Conservation (phyloP, 2,113 vertebrate genomes). For the Apodemus sylvaticus region DNA sequence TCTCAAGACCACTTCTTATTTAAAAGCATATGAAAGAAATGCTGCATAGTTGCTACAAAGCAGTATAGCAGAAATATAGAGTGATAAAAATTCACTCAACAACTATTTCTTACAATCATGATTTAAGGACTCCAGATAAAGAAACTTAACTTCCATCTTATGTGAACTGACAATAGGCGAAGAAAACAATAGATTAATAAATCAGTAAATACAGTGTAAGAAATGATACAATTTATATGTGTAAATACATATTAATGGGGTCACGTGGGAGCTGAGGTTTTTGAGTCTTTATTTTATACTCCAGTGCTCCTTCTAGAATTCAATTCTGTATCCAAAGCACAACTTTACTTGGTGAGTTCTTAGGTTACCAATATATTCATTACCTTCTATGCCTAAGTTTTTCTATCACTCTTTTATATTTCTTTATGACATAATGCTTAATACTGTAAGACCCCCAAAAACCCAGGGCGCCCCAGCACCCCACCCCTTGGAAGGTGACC, state of each 20-base stretch:
- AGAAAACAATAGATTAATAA: not conserved
- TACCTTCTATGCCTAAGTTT: not conserved
- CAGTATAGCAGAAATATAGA: not conserved
- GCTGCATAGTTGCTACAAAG: not conserved
- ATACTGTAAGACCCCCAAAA: not conserved
- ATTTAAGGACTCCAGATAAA: not conserved
- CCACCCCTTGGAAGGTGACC: no score
- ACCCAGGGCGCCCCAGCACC: no score
- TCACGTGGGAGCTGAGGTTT: not conserved
- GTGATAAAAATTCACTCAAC: not conserved
- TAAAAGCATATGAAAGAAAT: not conserved
- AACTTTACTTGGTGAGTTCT: not conserved
- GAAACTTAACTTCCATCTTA: not conserved
- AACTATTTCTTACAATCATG: not conserved
- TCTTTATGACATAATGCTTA: not conserved
- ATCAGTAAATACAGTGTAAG: not conserved
- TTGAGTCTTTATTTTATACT: not conserved
- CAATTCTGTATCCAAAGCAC: not conserved
- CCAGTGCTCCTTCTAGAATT: not conserved
- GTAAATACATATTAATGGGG: not conserved
- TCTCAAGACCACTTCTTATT: not conserved
- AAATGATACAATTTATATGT: not conserved
- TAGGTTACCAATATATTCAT: not conserved
- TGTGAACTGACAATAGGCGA: not conserved
- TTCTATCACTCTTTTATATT: not conserved